A percentile compares a stretch with the other conserved stretches of the same genome.
Evolutionary conservation across 2,888 invertebrate species (phyloP).

Genomic region (Trachelus stipa): DNA sequence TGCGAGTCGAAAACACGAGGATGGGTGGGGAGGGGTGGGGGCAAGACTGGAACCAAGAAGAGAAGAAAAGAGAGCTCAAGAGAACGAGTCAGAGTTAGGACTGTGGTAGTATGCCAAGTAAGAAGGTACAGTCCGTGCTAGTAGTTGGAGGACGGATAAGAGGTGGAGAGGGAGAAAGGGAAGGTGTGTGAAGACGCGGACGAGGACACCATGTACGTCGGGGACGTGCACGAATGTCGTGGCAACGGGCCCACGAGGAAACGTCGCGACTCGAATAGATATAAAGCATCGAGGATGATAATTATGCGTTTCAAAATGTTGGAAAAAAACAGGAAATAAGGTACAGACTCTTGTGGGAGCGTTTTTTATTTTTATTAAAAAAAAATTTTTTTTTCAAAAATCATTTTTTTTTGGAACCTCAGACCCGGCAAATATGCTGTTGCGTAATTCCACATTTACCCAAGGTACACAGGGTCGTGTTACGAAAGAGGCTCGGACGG

Average conservation of each 20-base stretch:
- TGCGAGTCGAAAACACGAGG: constrained; percentile 2
- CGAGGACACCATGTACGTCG: constrained; percentile 24
- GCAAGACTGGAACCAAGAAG: constrained; percentile 5
- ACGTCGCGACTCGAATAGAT: constrained; percentile 40
- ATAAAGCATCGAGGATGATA: background rate
- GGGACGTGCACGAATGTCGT: constrained; percentile 40
- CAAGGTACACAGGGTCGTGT: background rate
- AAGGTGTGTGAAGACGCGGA: constrained; percentile 9
- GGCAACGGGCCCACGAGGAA: constrained; percentile 40
- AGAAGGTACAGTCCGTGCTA: background rate
- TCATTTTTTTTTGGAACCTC: background rate
- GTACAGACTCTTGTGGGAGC: background rate
- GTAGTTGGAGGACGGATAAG: background rate
- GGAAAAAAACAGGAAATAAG: background rate
- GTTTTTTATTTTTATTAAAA: background rate
- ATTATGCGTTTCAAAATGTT: background rate
- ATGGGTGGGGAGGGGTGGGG: background rate
- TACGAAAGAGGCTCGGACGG: background rate
- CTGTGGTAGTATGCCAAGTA: background rate
- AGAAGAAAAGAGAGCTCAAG: background rate
- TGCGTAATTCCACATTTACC: background rate
- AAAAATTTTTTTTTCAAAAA: background rate
- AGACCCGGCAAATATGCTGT: background rate
- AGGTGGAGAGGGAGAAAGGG: background rate
- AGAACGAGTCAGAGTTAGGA: background rate